These are phyloP conservation scores for Zingel zingel DNA, from an alignment of 2,113 vertebrate species.

Conservation along the genomic window DNA sequence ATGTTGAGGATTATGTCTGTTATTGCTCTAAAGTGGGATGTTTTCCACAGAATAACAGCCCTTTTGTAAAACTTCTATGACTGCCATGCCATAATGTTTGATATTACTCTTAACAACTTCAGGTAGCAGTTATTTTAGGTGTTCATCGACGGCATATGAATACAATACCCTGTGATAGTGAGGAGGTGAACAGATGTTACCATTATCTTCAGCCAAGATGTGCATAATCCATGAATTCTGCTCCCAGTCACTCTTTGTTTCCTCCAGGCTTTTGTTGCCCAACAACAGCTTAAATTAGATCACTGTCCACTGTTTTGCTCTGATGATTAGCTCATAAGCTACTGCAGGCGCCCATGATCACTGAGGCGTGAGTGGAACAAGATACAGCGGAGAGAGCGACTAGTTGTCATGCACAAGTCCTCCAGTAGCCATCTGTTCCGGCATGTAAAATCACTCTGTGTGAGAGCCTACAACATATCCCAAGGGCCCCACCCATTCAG, in stretches of 20 bases:
- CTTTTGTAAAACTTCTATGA: background rate
- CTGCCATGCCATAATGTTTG: background rate
- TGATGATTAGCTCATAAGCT: constrained; percentile 78
- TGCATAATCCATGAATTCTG: constrained; percentile 39
- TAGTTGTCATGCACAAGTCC: constrained; percentile 71
- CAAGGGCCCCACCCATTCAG: constrained; percentile 41
- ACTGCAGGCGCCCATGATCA: constrained; percentile 62
- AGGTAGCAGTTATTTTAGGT: background rate
- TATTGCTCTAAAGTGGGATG: background rate
- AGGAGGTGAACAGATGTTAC: constrained; percentile 54
- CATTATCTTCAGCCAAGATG: constrained; percentile 54
- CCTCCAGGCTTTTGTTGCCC: constrained; percentile 64
- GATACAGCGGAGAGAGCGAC: constrained; percentile 61
- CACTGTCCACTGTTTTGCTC: constrained; percentile 73
- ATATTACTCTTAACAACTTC: constrained; percentile 21
- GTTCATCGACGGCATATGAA: constrained; percentile 5
- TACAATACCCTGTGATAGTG: background rate
- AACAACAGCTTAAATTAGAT: constrained; percentile 73
- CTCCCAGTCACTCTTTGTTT: constrained; percentile 36
- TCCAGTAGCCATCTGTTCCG: constrained; percentile 80
- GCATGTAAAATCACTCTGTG: constrained; percentile 64
- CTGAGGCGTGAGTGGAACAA: constrained; percentile 66
- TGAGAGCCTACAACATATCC: constrained; percentile 51
- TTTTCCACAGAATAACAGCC: background rate
- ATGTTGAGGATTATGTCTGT: constrained; percentile 2